Evolutionary conservation across 2,797 vertebrate genomes (phyloP).

Genomic region (Atherinosoma microstoma): DNA sequence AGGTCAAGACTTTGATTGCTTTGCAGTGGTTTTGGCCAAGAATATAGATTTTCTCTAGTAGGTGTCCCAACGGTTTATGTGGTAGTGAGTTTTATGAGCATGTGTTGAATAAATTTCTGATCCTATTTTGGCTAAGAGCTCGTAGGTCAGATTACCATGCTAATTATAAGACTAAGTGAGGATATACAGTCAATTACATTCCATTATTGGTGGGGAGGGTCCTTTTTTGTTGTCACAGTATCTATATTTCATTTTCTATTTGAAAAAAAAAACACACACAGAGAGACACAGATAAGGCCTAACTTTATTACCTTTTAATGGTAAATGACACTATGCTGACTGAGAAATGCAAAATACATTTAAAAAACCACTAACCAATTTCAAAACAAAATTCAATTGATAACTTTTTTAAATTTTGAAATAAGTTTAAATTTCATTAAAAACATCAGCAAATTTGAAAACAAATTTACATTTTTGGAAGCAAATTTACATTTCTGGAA

Average conservation of each 20-base stretch:
- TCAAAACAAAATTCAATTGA: too few relatives aligned
- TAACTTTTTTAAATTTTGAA: too few relatives aligned
- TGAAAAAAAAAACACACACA: background rate
- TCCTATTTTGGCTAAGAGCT: background rate
- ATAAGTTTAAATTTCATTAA: too few relatives aligned
- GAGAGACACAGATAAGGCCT: too few relatives aligned
- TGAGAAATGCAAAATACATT: too few relatives aligned
- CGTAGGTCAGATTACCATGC: too few relatives aligned
- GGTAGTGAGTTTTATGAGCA: constrained; percentile 33
- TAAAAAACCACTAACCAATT: too few relatives aligned
- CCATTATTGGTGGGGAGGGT: background rate
- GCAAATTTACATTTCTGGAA: too few relatives aligned
- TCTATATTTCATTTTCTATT: background rate
- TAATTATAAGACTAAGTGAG: background rate
- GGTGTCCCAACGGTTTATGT: constrained; percentile 24
- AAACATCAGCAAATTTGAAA: too few relatives aligned
- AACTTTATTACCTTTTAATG: background rate
- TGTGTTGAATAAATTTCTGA: constrained; percentile 32
- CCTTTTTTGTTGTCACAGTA: background rate
- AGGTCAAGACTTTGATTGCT: constrained; percentile 48
- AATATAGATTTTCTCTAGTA: constrained; percentile 33
- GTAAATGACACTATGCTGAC: too few relatives aligned
- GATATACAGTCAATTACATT: background rate
- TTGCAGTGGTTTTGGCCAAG: constrained; percentile 20
- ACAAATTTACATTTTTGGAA: too few relatives aligned